A percentile compares a stretch with the other conserved stretches of the same genome.
These are phyloP conservation scores for Sardinella longiceps DNA, from an alignment of 2,797 vertebrate genomes.

Conservation along the genomic window DNA sequence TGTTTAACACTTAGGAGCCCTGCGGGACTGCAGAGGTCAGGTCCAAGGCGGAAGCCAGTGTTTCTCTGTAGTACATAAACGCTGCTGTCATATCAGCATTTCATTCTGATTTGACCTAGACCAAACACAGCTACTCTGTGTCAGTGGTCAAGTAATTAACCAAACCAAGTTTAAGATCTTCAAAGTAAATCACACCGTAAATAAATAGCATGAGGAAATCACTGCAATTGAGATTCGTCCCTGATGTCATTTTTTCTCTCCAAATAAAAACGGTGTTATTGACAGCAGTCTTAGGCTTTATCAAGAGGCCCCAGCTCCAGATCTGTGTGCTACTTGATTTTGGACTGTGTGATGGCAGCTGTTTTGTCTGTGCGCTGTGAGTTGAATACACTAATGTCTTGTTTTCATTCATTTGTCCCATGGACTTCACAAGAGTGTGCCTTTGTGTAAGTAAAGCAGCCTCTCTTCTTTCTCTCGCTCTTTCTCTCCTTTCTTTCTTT, in stretches of 20 bases:
- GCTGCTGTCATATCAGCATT: slow-evolving; percentile 71
- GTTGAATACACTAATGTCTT: slow-evolving; percentile 82
- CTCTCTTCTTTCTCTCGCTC: slow-evolving; percentile 63
- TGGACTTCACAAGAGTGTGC: slow-evolving; percentile 81
- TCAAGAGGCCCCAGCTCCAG: neutral
- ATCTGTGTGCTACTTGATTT: slow-evolving; percentile 53
- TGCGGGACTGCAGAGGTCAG: slow-evolving; percentile 25
- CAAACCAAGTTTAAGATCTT: neutral
- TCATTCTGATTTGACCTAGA: slow-evolving; percentile 72
- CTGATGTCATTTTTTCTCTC: neutral
- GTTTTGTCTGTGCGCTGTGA: slow-evolving; percentile 76
- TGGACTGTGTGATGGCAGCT: slow-evolving; percentile 72
- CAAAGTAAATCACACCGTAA: neutral
- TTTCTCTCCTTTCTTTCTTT: slow-evolving; percentile 58
- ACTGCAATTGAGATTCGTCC: neutral
- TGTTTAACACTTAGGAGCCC: slow-evolving; percentile 24
- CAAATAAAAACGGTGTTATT: neutral
- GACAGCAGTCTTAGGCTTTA: neutral
- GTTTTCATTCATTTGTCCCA: slow-evolving; percentile 85
- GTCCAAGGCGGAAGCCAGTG: slow-evolving; percentile 11
- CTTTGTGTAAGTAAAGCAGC: slow-evolving; percentile 79
- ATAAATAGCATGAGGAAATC: neutral
- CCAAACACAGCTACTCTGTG: slow-evolving; percentile 59
- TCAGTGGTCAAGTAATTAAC: neutral
- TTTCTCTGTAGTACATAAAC: slow-evolving; percentile 60